These are phyloP conservation scores for Cyaniris semiargus DNA, from an alignment of 2,888 invertebrate species.

Conservation along the genomic window DNA sequence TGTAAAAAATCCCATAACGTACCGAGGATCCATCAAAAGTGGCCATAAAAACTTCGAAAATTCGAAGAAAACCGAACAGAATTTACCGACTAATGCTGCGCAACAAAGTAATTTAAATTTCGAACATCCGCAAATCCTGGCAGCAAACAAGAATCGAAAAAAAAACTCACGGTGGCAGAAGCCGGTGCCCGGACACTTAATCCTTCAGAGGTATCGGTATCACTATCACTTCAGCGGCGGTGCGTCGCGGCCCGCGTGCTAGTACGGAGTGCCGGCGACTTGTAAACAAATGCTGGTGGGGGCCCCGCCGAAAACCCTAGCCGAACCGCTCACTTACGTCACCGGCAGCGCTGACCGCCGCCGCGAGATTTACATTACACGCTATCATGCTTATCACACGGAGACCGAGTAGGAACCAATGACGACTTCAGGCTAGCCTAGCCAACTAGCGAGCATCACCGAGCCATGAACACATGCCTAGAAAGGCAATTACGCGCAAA, in stretches of 20 bases:
- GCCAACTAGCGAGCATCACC: background rate
- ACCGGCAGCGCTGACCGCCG: conserved; percentile 50
- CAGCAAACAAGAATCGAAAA: background rate
- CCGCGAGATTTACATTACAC: conserved; percentile 38
- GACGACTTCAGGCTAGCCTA: background rate
- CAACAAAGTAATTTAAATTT: background rate
- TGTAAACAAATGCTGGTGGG: conserved; percentile 79
- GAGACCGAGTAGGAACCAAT: background rate
- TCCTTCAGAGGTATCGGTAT: conserved; percentile 39
- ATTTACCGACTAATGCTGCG: background rate
- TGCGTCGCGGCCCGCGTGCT: conserved; percentile 68
- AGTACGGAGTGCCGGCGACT: conserved; percentile 73
- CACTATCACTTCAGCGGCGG: conserved; percentile 57
- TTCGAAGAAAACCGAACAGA: background rate
- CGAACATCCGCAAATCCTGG: background rate
- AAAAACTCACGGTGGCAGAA: conserved; percentile 16
- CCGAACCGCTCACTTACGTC: conserved; percentile 75
- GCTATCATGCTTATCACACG: background rate
- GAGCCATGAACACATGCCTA: background rate
- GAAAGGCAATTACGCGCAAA: background rate
- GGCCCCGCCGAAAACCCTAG: conserved; percentile 77
- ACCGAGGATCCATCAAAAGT: background rate
- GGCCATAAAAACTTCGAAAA: background rate
- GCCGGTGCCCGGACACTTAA: conserved; percentile 24
- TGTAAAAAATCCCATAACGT: background rate